phyloP scores from a whole-genome alignment of 2,113 vertebrate genomes.

The Muntiacus reevesi region DNA sequence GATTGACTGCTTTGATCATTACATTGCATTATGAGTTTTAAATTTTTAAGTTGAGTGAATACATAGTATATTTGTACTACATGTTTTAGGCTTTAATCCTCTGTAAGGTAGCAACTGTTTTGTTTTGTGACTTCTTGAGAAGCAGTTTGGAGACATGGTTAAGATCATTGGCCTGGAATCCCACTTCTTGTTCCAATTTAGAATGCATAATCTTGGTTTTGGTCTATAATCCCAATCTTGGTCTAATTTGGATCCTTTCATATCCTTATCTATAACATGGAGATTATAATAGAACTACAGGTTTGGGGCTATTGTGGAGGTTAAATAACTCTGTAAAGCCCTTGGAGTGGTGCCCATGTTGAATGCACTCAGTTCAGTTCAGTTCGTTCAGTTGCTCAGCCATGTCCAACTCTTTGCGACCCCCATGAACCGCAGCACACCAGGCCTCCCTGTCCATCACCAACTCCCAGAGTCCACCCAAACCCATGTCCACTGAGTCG shows the following conservation, averaged over 20 bases:
- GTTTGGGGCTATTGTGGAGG: background rate
- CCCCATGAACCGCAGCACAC: background rate
- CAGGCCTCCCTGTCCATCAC: background rate
- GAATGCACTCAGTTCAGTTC: background rate
- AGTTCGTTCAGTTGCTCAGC: background rate
- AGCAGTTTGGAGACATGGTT: background rate
- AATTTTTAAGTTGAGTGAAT: background rate
- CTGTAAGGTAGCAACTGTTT: background rate
- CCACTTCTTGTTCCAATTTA: background rate
- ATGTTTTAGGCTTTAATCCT: constrained; percentile 1
- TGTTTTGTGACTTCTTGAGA: background rate
- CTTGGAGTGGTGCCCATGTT: background rate
- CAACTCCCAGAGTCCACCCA: background rate
- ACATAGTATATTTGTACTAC: background rate
- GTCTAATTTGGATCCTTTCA: background rate
- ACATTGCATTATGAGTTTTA: background rate
- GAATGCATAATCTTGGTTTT: background rate
- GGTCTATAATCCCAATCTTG: background rate
- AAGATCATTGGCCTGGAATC: background rate
- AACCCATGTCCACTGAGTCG: background rate
- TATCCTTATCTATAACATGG: background rate
- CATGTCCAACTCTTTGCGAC: background rate
- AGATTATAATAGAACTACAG: background rate
- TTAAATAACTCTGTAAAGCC: background rate
- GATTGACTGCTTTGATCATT: background rate